Evolutionary conservation across 2,888 invertebrate species (phyloP), one percentile per base, ranked within the genome.

Genomic region (Chirona hameri): DNA sequence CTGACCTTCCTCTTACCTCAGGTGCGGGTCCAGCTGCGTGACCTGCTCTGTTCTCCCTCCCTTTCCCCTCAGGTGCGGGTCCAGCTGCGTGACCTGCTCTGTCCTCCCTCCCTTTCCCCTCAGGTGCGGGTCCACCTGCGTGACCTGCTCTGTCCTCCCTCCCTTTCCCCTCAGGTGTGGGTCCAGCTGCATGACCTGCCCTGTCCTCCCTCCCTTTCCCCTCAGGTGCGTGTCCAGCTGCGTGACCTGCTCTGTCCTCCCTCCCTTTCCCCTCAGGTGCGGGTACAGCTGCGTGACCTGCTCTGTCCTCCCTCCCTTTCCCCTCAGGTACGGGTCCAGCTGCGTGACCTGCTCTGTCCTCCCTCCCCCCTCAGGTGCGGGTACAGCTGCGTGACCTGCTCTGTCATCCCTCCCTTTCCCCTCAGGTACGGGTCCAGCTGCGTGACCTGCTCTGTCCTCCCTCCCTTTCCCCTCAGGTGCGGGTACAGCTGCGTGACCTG

Each of bases 31-130:
- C 39, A 39, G 39, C 39, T 39, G 39, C 39, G 39, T 39, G 39
- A 39, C 39, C 39, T 39, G 39, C 2, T 7, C 39, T 39, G 39
- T 39, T 7, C 39, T 39, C 39, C 39, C 39, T 39, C 39, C 39
- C 39, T 39, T 2, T 39, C 39, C n/a, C 80, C 46, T n/a, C 92
- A 93, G 88, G 92, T 93, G 85, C 89, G 90, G 84, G 89, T 91
- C 84, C 92, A 92, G 87, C 89, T 92, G 86, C 88, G 90, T 9
- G 81, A 82, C 31, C 83, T 85, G n/a, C 81, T 82, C 21, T 82
- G 85, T 57, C 39, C n/a, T n/a, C 39, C 39, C 39, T 39, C 4
- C 2, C 39, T 7, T 39, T 5, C 39, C 39, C 39, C 2, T 7
- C 39, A 39, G 39, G 39, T 39, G 39, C 39, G 7, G 39, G 39